These are phyloP conservation scores for Prostheceraeus crozeri DNA, from an alignment of 2,888 invertebrate genomes.

Conservation along the genomic window DNA sequence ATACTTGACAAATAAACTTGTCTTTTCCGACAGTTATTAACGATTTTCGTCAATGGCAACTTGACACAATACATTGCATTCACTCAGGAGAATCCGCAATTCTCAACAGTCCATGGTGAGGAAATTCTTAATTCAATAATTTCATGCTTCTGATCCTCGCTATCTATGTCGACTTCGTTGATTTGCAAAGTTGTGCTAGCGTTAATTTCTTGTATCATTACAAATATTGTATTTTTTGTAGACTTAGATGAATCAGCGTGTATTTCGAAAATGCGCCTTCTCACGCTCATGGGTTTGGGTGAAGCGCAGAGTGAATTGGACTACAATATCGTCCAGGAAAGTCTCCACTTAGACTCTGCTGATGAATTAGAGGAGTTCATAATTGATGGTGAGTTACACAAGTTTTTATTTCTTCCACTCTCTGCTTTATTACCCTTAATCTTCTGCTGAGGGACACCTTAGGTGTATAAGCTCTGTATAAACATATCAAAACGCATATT, in stretches of 20 bases:
- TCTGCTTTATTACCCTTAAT: too few species aligned
- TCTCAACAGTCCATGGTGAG: too few species aligned
- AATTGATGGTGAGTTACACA: conserved; percentile 72
- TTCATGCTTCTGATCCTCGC: too few species aligned
- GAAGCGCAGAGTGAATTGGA: conserved; percentile 83
- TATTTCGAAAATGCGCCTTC: conserved; percentile 84
- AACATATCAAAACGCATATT: too few species aligned
- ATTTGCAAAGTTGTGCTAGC: too few species aligned
- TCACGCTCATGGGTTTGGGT: conserved; percentile 94
- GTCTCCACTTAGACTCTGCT: conserved; percentile 74
- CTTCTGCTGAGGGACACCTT: too few species aligned
- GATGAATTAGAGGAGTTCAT: conserved; percentile 90
- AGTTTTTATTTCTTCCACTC: too few species aligned
- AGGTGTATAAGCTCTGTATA: too few species aligned
- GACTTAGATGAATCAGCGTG: conserved; percentile 29
- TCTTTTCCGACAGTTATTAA: conserved; percentile 68
- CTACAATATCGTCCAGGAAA: conserved; percentile 78
- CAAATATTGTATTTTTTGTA: too few species aligned
- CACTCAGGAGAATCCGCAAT: conserved; percentile 82
- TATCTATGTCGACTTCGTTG: too few species aligned
- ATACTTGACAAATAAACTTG: background rate
- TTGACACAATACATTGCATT: conserved; percentile 82
- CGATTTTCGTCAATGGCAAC: conserved; percentile 88
- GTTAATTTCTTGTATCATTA: too few species aligned
- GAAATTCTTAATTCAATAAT: too few species aligned